Conservation (phyloP, 2,888 invertebrate genomes). For the Apotomis capreana region DNA sequence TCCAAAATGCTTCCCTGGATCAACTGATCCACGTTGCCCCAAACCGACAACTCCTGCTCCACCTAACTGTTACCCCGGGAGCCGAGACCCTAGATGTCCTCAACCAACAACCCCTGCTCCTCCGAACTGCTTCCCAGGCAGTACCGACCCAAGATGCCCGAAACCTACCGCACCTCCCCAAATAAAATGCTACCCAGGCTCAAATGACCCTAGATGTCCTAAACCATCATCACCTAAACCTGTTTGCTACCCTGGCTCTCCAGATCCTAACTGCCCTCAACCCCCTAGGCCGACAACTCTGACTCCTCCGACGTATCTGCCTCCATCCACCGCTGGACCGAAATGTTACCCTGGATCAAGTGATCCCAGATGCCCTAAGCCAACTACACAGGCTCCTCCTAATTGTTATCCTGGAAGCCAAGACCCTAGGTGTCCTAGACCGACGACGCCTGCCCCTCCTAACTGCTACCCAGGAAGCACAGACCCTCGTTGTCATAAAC, state of each 20-base stretch:
- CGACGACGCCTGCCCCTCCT: slow-evolving; percentile 39
- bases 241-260: slow-evolving; percentile 46
- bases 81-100: slow-evolving; percentile 54
- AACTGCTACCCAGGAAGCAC: slow-evolving; percentile 45
- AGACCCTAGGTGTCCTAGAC: slow-evolving; percentile 54
- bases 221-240: slow-evolving; percentile 51
- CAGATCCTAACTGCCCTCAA: slow-evolving; percentile 56
- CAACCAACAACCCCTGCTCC: slow-evolving; percentile 47
- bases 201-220: slow-evolving; percentile 51
- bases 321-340: slow-evolving; percentile 40
- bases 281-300: slow-evolving; percentile 47
- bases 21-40: slow-evolving; percentile 54
- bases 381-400: slow-evolving; percentile 43
- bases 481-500: slow-evolving; percentile 52
- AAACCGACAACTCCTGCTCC: slow-evolving; percentile 47
- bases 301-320: slow-evolving; percentile 48
- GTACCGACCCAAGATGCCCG: slow-evolving; percentile 57
- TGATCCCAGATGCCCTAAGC: slow-evolving; percentile 30
- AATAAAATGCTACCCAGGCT: slow-evolving; percentile 49
- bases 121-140: slow-evolving; percentile 52
- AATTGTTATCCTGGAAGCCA: slow-evolving; percentile 47
- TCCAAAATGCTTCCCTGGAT: slow-evolving; percentile 57
- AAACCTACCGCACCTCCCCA: slow-evolving; percentile 51
- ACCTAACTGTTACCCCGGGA: slow-evolving; percentile 48
- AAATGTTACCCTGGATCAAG: slow-evolving; percentile 35